Evolutionary conservation across 2,113 vertebrate genomes (phyloP), one percentile per base, ranked within the genome.

Genomic region (Thalassarche chlororhynchos): DNA sequence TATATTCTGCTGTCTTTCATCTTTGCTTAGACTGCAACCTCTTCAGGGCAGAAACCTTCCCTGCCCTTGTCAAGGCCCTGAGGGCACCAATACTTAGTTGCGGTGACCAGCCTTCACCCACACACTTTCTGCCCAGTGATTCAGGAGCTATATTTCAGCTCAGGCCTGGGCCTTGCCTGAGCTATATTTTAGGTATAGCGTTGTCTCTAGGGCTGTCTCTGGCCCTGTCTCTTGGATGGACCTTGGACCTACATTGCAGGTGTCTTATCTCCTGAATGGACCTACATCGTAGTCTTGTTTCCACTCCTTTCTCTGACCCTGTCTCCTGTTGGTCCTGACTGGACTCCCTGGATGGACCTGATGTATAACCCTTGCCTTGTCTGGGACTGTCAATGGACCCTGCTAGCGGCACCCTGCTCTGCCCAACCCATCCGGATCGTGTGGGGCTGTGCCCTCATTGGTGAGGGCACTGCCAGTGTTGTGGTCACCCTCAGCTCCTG

Each of bases 371-470:
- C 54, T 72, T 81, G 42, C 42, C 28, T 72, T 34, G 32, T 17
- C 57, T 84, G 76, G 42, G 52, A 12, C 62, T 87, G 66, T 52
- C 58, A 34, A 1, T 32, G 58, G 38, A 49, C 54, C 25, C 52
- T 60, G 19, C 5, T 90, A 18, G 74, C 5, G 4, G 46, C 23
- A 38, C 49, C 26, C 32, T 85, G 26, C 66, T 71, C 84, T 93
- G 51, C 66, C 36, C 28, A 5, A 0, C 57, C 65, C 16, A 2
- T 32, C 24, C 2, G 2, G 24, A 6, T 8, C 0, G 0, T 8
- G 72, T 23, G 31, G 10, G 29, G 31, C n/a, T 57, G 42, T 1
- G 0, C 14, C 44, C 23, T 61, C 15, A 11, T 28, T 87, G 47
- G 5, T 29, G 49, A 72, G 82, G 42, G 47, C 82, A 40, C 42